A percentile compares a stretch with the other conserved stretches of the same genome.
Evolutionary conservation across 2,888 invertebrate genomes (phyloP).

Genomic region (Apodemia mormo): DNA sequence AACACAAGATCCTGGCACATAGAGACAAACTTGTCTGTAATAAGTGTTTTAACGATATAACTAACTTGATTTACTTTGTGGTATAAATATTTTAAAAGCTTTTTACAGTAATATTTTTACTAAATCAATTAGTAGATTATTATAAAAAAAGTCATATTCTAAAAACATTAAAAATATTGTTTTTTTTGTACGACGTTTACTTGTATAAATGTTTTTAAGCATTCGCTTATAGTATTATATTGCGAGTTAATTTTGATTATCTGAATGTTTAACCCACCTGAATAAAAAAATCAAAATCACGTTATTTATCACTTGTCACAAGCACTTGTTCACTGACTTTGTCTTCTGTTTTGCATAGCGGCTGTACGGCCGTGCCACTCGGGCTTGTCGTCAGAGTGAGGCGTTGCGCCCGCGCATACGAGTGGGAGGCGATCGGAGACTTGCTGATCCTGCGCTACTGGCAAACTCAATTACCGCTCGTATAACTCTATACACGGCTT

Average conservation of each 20-base stretch:
- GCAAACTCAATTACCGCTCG: constrained; percentile 43
- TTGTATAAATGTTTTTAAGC: background rate
- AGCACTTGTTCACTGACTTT: constrained; percentile 53
- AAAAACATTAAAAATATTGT: background rate
- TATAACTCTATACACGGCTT: constrained; percentile 29
- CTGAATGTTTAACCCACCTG: constrained; percentile 54
- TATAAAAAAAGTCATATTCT: background rate
- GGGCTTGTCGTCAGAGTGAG: constrained; percentile 61
- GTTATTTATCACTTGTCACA: constrained; percentile 49
- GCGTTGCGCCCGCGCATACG: constrained; percentile 60
- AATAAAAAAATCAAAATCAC: constrained; percentile 33
- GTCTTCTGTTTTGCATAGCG: constrained; percentile 41
- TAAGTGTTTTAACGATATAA: too few species aligned
- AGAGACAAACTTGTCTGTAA: too few species aligned
- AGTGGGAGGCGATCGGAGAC: constrained; percentile 43
- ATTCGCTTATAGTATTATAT: background rate
- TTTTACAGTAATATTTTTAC: too few species aligned
- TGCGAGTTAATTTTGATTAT: background rate
- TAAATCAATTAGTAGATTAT: too few species aligned
- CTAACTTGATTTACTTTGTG: too few species aligned
- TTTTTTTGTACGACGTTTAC: background rate
- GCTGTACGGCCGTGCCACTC: constrained; percentile 56
- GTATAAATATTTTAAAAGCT: too few species aligned
- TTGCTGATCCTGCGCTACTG: constrained; percentile 61
- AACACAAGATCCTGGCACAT: too few species aligned